A percentile compares a stretch with the other conserved stretches of the same genome.
These are phyloP conservation scores for Epizoanthus rinbou DNA, from an alignment of 92 coral and sea anemone genomes.

Conservation along the genomic window DNA sequence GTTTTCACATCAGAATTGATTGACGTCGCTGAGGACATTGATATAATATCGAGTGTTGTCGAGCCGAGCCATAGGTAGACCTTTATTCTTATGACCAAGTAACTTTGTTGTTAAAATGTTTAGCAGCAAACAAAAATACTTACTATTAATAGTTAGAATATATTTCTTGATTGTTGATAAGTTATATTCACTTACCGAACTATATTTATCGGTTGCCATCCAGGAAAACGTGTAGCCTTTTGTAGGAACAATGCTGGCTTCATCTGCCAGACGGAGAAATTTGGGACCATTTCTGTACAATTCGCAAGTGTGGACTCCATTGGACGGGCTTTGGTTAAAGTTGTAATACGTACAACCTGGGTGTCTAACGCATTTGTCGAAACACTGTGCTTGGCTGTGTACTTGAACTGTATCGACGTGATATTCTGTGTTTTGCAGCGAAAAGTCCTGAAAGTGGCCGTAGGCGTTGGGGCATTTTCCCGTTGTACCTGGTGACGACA, in stretches of 20 bases:
- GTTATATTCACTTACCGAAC: too few species aligned
- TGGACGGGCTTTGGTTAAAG: slow-evolving; percentile 8
- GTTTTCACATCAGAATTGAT: too few species aligned
- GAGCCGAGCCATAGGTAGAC: too few species aligned
- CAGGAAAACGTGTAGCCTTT: too few species aligned
- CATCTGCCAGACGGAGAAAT: not conserved
- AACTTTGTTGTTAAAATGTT: too few species aligned
- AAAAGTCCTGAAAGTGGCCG: slow-evolving; percentile 34
- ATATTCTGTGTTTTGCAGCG: not conserved
- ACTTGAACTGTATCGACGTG: slow-evolving; percentile 8
- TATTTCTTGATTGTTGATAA: too few species aligned
- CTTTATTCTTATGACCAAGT: too few species aligned
- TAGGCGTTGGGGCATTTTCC: slow-evolving; percentile 24
- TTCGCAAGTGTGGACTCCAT: slow-evolving; percentile 24
- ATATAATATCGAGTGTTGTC: too few species aligned
- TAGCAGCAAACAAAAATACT: too few species aligned
- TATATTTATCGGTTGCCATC: too few species aligned
- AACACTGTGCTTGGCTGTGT: slow-evolving; percentile 19
- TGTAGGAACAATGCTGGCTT: not conserved
- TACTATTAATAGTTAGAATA: too few species aligned
- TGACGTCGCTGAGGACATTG: too few species aligned
- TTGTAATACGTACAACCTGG: slow-evolving; percentile 28
- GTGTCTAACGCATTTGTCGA: slow-evolving; percentile 19
- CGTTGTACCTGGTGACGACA: not conserved
- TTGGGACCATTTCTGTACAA: not conserved